Evolutionary conservation across 1,140 invertebrate genomes (phyloP), one percentile per base, ranked within the genome.

Genomic region (Drosophila nannoptera): DNA sequence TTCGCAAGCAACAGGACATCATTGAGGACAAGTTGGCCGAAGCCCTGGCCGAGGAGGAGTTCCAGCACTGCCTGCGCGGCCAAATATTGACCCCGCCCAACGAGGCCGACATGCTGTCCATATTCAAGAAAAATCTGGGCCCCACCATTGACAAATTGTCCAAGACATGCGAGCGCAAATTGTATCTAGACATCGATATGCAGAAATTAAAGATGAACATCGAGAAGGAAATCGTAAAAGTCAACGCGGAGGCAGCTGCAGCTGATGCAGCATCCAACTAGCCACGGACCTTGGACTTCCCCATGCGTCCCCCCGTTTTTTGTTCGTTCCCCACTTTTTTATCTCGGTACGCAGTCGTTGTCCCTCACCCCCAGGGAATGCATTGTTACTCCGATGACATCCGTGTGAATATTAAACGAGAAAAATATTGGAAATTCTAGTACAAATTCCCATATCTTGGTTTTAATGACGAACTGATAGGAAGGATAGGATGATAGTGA

Each of bases 1-100:
- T 83, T 11, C 69, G 81, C n/a, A 49, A 63, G 31, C 49, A 78
- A 4, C 78, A 76, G 46, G 69, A 74, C 2, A 61, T 43, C 1
- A 60, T 71, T 8, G 81, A 84, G 35, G 63, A 80, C 35, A 59
- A 49, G 16, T 16, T 83, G 11, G 73, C 80, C 14, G 80, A 78
- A 7, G 63, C 62, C 0, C 14, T 84, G 36, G 69, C 80, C 36
- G 81, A 83, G 16, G 69, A 80, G 7, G 80, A 83, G 12, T 73
- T 76, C 0, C 80, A 76, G 31, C 67, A 59, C 5, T 69, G 35
- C 2, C 22, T 73, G 16, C 35, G 7, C 7, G 76, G 69, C 6
- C 22, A 70, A 7, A 12, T 16, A 29, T 8, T 42, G 7, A 0
- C 22, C 0, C 36, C n/a, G 9, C 50, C 56, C 16, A 70, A 12